phyloP scores from a whole-genome alignment of 2,797 vertebrate genomes.

The Crenichthys baileyi region DNA sequence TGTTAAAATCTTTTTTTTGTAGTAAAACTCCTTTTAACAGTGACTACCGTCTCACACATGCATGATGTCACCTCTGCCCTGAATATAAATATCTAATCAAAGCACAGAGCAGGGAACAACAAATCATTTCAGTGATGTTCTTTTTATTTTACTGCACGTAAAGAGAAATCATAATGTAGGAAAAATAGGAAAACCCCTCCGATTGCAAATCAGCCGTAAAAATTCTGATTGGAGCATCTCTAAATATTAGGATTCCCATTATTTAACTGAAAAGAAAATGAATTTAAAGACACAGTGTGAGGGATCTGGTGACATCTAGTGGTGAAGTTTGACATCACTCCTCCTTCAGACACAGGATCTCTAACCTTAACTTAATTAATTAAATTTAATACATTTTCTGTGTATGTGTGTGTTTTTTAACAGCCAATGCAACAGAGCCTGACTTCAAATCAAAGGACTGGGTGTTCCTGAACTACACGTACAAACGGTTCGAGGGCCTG shows the following conservation, averaged over 20 bases:
- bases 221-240: too few species aligned
- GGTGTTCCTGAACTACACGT: slow-evolving; percentile 99
- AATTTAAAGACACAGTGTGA: neutral
- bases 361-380: neutral
- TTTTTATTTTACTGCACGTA: neutral
- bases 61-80: neutral
- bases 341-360: neutral
- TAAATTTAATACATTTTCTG: slow-evolving; percentile 13
- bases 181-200: too few species aligned
- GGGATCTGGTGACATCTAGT: slow-evolving; percentile 11
- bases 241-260: neutral
- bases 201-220: too few species aligned
- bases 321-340: neutral
- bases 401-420: slow-evolving; percentile 41
- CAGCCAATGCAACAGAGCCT: slow-evolving; percentile 92
- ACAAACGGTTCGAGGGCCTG: slow-evolving; percentile 97
- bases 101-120: neutral
- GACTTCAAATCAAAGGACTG: slow-evolving; percentile 99
- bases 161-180: too few species aligned
- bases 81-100: too few species aligned
- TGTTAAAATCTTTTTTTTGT: neutral
- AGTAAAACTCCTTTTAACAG: neutral
- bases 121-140: neutral
- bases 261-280: neutral
- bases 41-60: neutral